These are phyloP conservation scores for Drosophila arawakana DNA, from an alignment of 1,140 invertebrate genomes.

Conservation along the genomic window DNA sequence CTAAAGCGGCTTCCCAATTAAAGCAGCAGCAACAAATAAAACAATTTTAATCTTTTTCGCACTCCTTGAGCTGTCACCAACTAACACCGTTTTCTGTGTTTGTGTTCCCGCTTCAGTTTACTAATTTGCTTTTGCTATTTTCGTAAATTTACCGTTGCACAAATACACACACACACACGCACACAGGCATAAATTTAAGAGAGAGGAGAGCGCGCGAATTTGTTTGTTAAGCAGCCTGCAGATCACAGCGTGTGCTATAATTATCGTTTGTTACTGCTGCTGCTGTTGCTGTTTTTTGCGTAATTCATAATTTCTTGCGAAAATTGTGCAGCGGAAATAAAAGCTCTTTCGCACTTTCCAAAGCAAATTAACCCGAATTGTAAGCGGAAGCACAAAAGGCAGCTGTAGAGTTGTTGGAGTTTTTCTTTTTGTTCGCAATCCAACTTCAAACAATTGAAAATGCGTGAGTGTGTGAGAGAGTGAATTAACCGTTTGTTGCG, in stretches of 20 bases:
- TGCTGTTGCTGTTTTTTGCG: conserved; percentile 33
- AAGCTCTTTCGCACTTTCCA: conserved; percentile 62
- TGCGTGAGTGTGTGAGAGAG: conserved; percentile 31
- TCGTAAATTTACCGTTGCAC: conserved; percentile 48
- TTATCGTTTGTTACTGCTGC: conserved; percentile 31
- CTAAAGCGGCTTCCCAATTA: conserved; percentile 39
- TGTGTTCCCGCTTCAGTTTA: conserved; percentile 36
- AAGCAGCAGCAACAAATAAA: conserved; percentile 44
- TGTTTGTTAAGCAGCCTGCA: conserved; percentile 2
- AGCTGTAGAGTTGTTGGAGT: not conserved
- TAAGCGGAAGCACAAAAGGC: conserved; percentile 61
- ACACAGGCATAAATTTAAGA: conserved; percentile 8
- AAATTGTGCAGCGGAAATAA: conserved; percentile 67
- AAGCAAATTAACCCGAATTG: conserved; percentile 77
- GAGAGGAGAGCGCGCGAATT: conserved; percentile 7
- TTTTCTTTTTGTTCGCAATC: not conserved
- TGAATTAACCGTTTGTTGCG: conserved; percentile 7
- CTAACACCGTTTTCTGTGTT: not conserved
- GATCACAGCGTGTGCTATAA: conserved; percentile 34
- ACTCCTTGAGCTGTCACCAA: conserved; percentile 68
- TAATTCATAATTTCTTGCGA: conserved; percentile 55
- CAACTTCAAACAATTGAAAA: conserved; percentile 29
- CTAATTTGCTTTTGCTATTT: conserved; percentile 41
- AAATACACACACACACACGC: conserved; percentile 1
- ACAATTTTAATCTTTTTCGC: conserved; percentile 71